Evolutionary conservation across 2,797 vertebrate species (phyloP), one percentile per base, ranked within the genome.

Genomic region (Gadopsis bispinosus): DNA sequence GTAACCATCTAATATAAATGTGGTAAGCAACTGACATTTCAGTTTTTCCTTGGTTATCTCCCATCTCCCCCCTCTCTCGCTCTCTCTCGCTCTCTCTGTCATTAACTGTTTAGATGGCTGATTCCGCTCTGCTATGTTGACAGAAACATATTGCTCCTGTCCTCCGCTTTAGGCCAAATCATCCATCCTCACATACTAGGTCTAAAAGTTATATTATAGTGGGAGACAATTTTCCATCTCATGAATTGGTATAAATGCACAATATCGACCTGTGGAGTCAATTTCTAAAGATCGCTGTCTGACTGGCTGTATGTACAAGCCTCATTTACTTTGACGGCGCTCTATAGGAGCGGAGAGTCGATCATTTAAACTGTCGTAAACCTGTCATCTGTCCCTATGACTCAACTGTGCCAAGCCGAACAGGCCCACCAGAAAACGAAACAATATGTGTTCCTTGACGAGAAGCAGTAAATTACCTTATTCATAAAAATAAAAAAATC

Each of bases 1-100:
- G 69, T 29, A 88, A 87, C 74, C 81, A 82, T 87, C 87, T 88
- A 88, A 91, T 91, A 90, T 75, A 88, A 83, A 89, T 91, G 88
- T 86, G 91, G 87, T 85, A 77, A 91, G 81, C 50, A 37, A 81
- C 50, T 85, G 88, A 88, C 89, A 88, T 90, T 90, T 90, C 75
- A 88, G 81, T 86, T 91, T 91, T 88, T 89, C 86, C 88, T 87
- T 76, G 78, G 69, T 86, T 81, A 33, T 65, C 71, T 66, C 56
- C 61, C 43, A 8, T 35, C 35, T 3, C 66, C 56, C 22, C 47
- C 11, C 45, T 19, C 47, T 35, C 72, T 62, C 68, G 60, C 59
- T 53, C 73, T 61, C 63, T 26, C 26, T 26, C 26, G 26, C 68
- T 62, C 59, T 53, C 73, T 61, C 63, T 77, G 70, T 84, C 80